These are phyloP conservation scores for Erebia aethiops DNA, from an alignment of 2,888 invertebrate species.

Conservation along the genomic window DNA sequence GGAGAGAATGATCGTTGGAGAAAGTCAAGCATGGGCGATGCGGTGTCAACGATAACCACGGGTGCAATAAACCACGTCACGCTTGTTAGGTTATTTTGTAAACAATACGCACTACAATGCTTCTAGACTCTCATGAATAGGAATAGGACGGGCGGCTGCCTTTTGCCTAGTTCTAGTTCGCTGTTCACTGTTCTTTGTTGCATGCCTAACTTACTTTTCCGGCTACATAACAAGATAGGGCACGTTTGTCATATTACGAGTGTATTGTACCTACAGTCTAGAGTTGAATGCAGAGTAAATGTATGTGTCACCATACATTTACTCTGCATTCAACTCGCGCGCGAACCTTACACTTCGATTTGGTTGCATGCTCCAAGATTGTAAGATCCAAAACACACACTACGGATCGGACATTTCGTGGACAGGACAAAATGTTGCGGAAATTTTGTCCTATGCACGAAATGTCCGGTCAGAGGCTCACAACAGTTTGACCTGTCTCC, in stretches of 20 bases:
- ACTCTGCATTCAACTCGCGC: too few relatives aligned
- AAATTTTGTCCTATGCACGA: too few relatives aligned
- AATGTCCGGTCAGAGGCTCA: too few relatives aligned
- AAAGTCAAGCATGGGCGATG: constrained; percentile 58
- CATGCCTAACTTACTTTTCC: background rate
- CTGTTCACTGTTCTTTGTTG: background rate
- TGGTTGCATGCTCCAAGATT: background rate
- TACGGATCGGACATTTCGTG: too few relatives aligned
- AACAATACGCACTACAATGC: constrained; percentile 23
- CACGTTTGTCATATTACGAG: background rate
- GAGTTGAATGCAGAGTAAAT: too few relatives aligned
- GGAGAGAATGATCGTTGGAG: constrained; percentile 80
- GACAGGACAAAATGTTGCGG: too few relatives aligned
- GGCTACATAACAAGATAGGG: background rate
- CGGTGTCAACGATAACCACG: constrained; percentile 71
- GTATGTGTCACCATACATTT: too few relatives aligned
- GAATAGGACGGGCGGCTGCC: constrained; percentile 11
- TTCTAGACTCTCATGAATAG: constrained; percentile 12
- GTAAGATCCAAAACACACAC: too few relatives aligned
- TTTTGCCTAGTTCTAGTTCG: constrained; percentile 3
- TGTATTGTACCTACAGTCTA: too few relatives aligned
- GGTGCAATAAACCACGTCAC: constrained; percentile 69
- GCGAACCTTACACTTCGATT: too few relatives aligned
- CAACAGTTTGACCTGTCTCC: too few relatives aligned
- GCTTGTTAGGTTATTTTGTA: constrained; percentile 32